Evolutionary conservation across 2,797 vertebrate species (phyloP), one percentile per base, ranked within the genome.

Genomic region (Melanotaenia pygmaea): DNA sequence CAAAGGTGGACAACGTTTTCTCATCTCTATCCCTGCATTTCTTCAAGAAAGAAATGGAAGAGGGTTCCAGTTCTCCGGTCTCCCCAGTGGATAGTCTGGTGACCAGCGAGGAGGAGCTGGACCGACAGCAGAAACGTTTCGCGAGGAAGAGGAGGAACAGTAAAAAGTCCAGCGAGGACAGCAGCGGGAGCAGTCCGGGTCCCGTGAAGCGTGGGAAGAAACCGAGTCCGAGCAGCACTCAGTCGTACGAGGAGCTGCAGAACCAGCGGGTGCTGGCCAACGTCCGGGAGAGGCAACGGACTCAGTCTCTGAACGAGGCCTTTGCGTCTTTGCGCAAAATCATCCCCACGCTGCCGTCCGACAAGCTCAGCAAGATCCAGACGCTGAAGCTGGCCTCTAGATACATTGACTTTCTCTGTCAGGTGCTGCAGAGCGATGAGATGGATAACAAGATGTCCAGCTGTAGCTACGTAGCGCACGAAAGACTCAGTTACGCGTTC

Each of bases 391-490:
- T 96, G 73, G 95, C 95, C n/a, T 94, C 95, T 71, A 89, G 95
- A 30, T 96, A 96, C 92, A 96, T 96, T 38, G 95, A 96, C 38
- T 96, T 96, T 20, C 94, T 96, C 68, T 96, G 88, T 72, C 95
- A 96, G 94, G 95, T 96, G 89, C 91, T 96, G 86, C 95, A 96
- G 88, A 96, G 95, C 88, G 95, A 96, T 89, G 95, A 96, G 91
- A 96, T 96, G 95, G 95, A 96, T 93, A 93, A 81, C 89, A 96
- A 96, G 93, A 95, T 95, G 95, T 94, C 94, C 85, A 96, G 95
- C 92, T 96, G 95, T 88, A 96, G 95, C 89, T 95, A 96, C 88
- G 95, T 96, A 22, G 95, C 95, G 87, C 95, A 96, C 91, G 95
- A 96, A 79, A 94, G 94, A 90, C 95, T 96, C 85, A 96, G 95